Base-by-base conservation (phyloP, 2,113 vertebrate genomes). In the Cyprinodon tularosa region DNA sequence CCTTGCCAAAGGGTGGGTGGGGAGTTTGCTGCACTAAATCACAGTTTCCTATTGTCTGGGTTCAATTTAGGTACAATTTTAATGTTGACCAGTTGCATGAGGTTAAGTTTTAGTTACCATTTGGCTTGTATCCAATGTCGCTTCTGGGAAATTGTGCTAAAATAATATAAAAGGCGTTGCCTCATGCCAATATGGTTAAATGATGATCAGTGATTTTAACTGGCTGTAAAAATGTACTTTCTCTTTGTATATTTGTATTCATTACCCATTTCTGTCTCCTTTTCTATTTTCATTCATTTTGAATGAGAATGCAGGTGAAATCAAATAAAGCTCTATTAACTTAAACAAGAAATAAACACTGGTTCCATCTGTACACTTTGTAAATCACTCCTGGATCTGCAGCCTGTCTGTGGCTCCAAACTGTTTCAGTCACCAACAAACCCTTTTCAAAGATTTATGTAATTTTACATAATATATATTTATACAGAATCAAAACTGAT, bases 181-280 rank as follows among this genome's bases (percentile, higher is more conserved):
- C 62, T 63, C 70, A 64, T 80, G 84, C 83, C 53, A 81, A 65
- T 81, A 82, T 42, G 68, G 50, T 73, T 77, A 68, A 77, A 65
- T 70, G 72, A 68, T 77, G 81, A 84, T 63, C 48, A 65, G 88
- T 78, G 85, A 75, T 84, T 84, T 84, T 90, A 78, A 86, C 78
- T 76, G 85, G 89, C 74, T 92, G 81, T 91, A 89, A 89, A 91
- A 71, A 90, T 75, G 83, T 73, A 77, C 71, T 75, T 73, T 88
- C 78, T 90, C 82, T 93, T 92, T 92, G 85, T 92, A 91, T 80
- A 89, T 92, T 92, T 90, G 84, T 90, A 92, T 72, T 44, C 82
- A 86, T 84, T 69, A 68, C 38, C 40, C 86, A 89, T 90, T 86
- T 85, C 66, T 84, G 74, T 93, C 84, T 76, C 78, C 59, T 91